Base-by-base conservation (phyloP, 1,140 invertebrate species). In the Rhizoglyphus robini region DNA sequence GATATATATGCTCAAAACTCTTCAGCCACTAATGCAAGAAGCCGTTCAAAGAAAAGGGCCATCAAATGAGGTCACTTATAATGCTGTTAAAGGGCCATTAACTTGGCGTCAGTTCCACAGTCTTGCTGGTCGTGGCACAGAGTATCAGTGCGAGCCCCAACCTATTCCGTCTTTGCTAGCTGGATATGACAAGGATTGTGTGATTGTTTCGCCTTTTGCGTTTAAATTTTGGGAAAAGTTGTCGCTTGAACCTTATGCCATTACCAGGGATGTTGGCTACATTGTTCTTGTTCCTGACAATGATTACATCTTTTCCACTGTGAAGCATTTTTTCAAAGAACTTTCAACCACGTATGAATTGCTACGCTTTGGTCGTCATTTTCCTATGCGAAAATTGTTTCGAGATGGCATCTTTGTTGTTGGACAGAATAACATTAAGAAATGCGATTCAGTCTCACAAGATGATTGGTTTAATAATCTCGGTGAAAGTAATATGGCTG, bases 31-130 rank as follows among this genome's bases (percentile, higher is more conserved):
- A 49, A 80, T 98, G 23, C 92, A 97, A 76, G 91, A 95, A 74
- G 90, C 93, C 30, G 90, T 97, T 67, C 69, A 61, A 68, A 51
- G 67, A 65, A 68, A 72, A 66, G 46, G 65, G 48, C 66, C 70
- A 47, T 29, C 69, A 31, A 70, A 64, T 64, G 70, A 72, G 66
- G 68, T 71, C 20, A 70, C 70, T 46, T 71, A 71, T 65, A 60
- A 60, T 46, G 67, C 69, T 1, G 71, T 73, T 57, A 47, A 68
- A 15, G 71, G 72, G 15, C 67, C 65, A 63, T 81, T 97, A 0
- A 97, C 92, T 1, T 97, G 94, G 94, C 82, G 93, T 63, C 90
- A 96, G 75, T 97, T 97, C 76, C 93, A 96, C 80, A 81, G 90
- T 51, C 79, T 96, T 63, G 93, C 93, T 15, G 93, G 92, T 2